Percentiles rank a stretch among this genome's conserved stretches.
Conservation (phyloP, 1,140 invertebrate genomes). For the Hycleus phaleratus region DNA sequence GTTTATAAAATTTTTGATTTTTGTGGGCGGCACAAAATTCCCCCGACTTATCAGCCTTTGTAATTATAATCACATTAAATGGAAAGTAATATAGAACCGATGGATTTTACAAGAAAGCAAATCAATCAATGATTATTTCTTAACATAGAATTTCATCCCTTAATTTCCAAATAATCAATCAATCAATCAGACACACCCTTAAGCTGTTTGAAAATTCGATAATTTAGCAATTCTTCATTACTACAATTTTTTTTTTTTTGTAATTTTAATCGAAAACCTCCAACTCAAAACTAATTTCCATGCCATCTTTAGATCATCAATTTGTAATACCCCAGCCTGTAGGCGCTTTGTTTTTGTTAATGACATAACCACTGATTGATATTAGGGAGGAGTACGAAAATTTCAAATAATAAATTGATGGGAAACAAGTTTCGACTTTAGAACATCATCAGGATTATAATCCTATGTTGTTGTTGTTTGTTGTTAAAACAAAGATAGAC, state of each 20-base stretch:
- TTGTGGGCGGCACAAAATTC: constrained; percentile 28
- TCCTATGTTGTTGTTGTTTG: background rate
- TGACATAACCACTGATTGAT: constrained; percentile 28
- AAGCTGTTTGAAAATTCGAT: too few species aligned
- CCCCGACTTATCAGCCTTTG: constrained; percentile 30
- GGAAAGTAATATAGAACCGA: too few species aligned
- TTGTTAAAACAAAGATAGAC: background rate
- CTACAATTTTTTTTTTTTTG: too few species aligned
- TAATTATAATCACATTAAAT: constrained; percentile 33
- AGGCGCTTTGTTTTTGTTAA: constrained; percentile 28
- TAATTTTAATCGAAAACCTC: too few species aligned
- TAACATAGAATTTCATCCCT: too few species aligned
- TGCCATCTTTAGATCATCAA: constrained; percentile 18
- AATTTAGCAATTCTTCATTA: too few species aligned
- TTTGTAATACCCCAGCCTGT: constrained; percentile 17
- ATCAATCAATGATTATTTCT: too few species aligned
- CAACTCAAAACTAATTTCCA: constrained; percentile 8
- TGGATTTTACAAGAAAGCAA: too few species aligned
- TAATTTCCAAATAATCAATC: too few species aligned
- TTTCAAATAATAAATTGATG: constrained; percentile 24
- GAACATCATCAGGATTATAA: background rate
- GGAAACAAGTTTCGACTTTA: constrained; percentile 7
- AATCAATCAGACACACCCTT: too few species aligned
- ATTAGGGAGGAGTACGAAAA: constrained; percentile 24
- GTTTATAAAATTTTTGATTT: constrained; percentile 28